Evolutionary conservation across 2,888 invertebrate genomes (phyloP).

Genomic region (Operophtera brumata): DNA sequence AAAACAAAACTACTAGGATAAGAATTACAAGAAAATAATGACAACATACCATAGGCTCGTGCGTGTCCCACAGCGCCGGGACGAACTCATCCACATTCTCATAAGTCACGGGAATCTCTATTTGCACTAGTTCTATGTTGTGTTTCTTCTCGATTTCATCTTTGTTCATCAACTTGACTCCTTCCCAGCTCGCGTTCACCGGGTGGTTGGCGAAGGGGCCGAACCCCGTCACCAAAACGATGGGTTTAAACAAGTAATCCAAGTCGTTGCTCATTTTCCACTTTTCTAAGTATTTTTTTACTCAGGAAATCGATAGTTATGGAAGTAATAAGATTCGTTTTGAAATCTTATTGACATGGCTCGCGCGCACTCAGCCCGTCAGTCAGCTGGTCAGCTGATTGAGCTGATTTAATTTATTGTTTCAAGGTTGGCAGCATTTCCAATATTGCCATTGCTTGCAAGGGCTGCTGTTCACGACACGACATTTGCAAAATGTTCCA

Average conservation of each 20-base stretch:
- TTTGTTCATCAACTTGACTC: conserved; percentile 83
- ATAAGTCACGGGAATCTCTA: conserved; percentile 87
- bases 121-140: conserved; percentile 60
- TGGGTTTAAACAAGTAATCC: conserved; percentile 56
- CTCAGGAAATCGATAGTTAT: not conserved
- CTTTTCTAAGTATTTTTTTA: not conserved
- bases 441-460: no score
- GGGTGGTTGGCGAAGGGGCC: conserved; percentile 87
- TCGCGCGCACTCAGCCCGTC: not conserved
- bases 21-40: no score
- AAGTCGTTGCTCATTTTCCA: conserved; percentile 47
- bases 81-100: conserved; percentile 83
- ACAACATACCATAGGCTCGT: conserved; percentile 83
- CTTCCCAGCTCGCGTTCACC: conserved; percentile 92
- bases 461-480: no score
- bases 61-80: conserved; percentile 84
- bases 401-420: conserved; percentile 34
- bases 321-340: not conserved
- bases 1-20: no score
- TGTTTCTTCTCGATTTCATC: conserved; percentile 73
- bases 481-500: no score
- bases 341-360: not conserved
- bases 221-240: conserved; percentile 87
- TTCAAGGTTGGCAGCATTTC: conserved; percentile 37
- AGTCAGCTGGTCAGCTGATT: conserved; percentile 53